Evolutionary conservation across 2,113 vertebrate genomes (phyloP).

Genomic region (Heliornis fulica): DNA sequence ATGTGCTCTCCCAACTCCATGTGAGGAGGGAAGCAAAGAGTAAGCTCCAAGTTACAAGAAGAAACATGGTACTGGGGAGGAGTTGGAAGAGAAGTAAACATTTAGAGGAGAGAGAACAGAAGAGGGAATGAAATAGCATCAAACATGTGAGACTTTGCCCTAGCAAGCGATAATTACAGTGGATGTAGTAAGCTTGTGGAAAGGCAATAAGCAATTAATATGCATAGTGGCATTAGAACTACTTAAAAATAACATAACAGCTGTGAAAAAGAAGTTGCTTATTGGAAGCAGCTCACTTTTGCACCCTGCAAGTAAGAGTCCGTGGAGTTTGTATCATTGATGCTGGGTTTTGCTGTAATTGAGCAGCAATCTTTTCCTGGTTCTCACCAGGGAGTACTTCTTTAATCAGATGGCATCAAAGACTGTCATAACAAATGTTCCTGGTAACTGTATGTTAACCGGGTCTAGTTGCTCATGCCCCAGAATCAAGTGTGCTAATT

Average conservation of each 20-base stretch:
- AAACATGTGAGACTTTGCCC: neutral
- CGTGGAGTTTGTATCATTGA: neutral
- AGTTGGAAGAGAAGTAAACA: neutral
- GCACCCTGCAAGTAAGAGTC: neutral
- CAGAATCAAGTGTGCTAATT: neutral
- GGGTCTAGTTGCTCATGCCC: neutral
- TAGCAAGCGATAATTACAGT: slow-evolving; percentile 34
- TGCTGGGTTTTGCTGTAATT: neutral
- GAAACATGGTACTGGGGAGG: neutral
- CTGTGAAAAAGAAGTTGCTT: slow-evolving; percentile 66
- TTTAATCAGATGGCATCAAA: neutral
- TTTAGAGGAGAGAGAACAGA: neutral
- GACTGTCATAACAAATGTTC: neutral
- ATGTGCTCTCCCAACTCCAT: neutral
- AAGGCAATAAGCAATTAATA: slow-evolving; percentile 68
- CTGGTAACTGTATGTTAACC: neutral
- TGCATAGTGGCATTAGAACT: slow-evolving; percentile 64
- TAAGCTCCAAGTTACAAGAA: neutral
- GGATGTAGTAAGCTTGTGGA: slow-evolving; percentile 51
- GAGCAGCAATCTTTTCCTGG: neutral
- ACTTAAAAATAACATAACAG: slow-evolving; percentile 72
- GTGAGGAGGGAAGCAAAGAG: neutral
- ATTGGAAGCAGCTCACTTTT: slow-evolving; percentile 68
- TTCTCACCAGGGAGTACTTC: neutral
- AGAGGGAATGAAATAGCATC: neutral